Evolutionary conservation across 2,113 vertebrate genomes (phyloP).

Genomic region (Prunella himalayana): DNA sequence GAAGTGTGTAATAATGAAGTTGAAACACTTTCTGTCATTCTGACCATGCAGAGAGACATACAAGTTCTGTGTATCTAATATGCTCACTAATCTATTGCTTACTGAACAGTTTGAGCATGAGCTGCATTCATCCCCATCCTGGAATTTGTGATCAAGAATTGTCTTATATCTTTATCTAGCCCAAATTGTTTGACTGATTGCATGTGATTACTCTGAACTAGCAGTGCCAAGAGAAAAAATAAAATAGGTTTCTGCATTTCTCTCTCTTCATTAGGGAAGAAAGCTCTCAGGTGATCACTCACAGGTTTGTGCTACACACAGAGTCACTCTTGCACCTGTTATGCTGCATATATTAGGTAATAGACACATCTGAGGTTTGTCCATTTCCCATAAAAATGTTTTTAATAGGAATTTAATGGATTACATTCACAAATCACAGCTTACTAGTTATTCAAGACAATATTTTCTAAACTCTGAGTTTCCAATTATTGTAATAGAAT

Average conservation of each 20-base stretch:
- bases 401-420: neutral
- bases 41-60: neutral
- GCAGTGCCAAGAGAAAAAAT: neutral
- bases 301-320: neutral
- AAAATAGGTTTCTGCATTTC: neutral
- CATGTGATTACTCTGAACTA: neutral
- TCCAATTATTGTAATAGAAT: neutral
- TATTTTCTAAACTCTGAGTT: neutral
- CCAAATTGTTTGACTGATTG: neutral
- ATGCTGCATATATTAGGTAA: neutral
- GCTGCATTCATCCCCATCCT: neutral
- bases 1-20: neutral
- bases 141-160: neutral
- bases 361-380: neutral
- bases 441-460: neutral
- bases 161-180: neutral
- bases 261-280: neutral
- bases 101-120: neutral
- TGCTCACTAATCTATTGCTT: neutral
- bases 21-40: neutral
- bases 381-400: neutral
- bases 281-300: neutral
- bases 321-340: neutral
- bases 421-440: neutral
- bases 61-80: neutral